A percentile compares a stretch with the other conserved stretches of the same genome.
phyloP scores from a whole-genome alignment of 2,888 invertebrate genomes.

The Oligia fasciuncula region DNA sequence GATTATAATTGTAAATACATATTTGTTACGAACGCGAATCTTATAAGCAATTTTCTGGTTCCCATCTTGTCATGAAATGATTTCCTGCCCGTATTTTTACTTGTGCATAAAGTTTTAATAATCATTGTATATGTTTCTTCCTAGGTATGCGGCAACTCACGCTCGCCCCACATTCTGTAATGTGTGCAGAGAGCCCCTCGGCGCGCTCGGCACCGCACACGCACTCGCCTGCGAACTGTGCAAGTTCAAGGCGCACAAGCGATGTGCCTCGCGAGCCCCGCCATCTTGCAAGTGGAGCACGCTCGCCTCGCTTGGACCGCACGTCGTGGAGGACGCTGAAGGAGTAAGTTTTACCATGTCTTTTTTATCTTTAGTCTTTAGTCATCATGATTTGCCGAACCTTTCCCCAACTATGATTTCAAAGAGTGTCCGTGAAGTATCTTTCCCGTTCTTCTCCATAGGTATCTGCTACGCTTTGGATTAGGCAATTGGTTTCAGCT shows the following conservation, averaged over 20 bases:
- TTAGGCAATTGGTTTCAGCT: too few relatives aligned
- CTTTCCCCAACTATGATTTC: too few relatives aligned
- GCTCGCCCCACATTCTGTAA: slow-evolving; percentile 99
- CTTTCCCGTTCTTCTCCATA: too few relatives aligned
- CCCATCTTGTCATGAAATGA: not conserved
- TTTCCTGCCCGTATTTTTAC: not conserved
- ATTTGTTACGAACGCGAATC: not conserved
- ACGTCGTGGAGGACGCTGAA: slow-evolving; percentile 97
- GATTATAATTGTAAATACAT: too few relatives aligned
- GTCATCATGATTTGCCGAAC: not conserved
- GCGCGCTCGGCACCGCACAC: slow-evolving; percentile 97
- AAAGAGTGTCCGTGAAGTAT: too few relatives aligned
- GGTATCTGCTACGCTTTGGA: too few relatives aligned
- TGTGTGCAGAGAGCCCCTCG: slow-evolving; percentile 97
- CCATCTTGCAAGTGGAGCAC: slow-evolving; percentile 99
- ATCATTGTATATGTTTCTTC: not conserved
- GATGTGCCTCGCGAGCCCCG: slow-evolving; percentile 97
- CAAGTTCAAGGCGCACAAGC: slow-evolving; percentile 99
- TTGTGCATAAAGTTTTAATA: not conserved
- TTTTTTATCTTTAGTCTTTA: not conserved
- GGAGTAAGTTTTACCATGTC: slow-evolving; percentile 91
- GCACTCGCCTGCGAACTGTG: slow-evolving; percentile 99
- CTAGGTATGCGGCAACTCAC: slow-evolving; percentile 96
- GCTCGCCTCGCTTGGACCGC: slow-evolving; percentile 97
- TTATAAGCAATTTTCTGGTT: too few relatives aligned